Evolutionary conservation across 2,113 vertebrate species (phyloP).

Genomic region (Ictalurus furcatus): DNA sequence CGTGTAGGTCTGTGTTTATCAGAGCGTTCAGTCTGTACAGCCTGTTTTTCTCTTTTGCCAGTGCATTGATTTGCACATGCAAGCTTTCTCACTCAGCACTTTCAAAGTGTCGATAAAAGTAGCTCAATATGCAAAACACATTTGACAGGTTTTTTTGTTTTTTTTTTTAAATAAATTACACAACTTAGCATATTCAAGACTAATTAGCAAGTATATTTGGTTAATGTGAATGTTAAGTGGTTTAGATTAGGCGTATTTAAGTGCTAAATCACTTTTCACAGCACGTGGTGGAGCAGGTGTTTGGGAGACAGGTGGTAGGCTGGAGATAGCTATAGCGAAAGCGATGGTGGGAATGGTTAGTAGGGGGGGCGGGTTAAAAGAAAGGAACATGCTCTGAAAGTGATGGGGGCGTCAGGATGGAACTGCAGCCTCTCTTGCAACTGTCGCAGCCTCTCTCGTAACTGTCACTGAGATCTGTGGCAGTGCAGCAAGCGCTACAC

Average conservation of each 20-base stretch:
- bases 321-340: constrained; percentile 40
- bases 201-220: constrained; percentile 30
- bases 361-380: constrained; percentile 58
- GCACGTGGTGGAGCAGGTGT: background rate
- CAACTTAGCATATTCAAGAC: background rate
- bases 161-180: background rate
- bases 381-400: constrained; percentile 73
- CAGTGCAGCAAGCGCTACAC: constrained; percentile 37
- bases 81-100: background rate
- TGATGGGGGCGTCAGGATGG: constrained; percentile 74
- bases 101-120: background rate
- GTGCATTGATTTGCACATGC: constrained; percentile 11
- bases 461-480: constrained; percentile 66
- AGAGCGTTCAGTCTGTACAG: background rate
- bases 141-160: background rate
- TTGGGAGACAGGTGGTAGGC: constrained; percentile 30
- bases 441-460: constrained; percentile 68
- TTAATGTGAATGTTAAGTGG: constrained; percentile 20
- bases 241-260: background rate
- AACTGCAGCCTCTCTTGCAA: constrained; percentile 62
- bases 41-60: background rate
- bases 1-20: background rate
- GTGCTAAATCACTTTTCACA: background rate
- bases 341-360: constrained; percentile 51
- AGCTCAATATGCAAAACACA: background rate